phyloP scores from a whole-genome alignment of 2,113 vertebrate species.

The Euleptes europaea region DNA sequence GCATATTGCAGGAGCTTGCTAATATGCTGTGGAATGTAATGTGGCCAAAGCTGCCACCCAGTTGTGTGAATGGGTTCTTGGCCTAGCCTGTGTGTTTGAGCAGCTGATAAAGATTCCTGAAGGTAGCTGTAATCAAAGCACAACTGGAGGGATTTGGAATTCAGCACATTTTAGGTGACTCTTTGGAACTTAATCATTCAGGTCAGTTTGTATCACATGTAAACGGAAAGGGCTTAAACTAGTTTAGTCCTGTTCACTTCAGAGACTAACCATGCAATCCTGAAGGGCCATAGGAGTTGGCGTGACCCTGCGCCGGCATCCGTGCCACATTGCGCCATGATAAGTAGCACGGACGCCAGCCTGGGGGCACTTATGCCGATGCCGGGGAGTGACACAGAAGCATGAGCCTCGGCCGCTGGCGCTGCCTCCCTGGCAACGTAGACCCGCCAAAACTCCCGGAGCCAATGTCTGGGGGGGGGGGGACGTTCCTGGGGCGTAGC shows the following conservation, averaged over 20 bases:
- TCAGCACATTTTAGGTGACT: background rate
- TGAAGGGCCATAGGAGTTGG: no score
- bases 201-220: background rate
- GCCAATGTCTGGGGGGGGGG: no score
- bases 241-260: background rate
- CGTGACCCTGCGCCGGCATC: no score
- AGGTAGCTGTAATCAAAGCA: background rate
- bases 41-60: background rate
- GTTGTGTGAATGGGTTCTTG: background rate
- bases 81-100: background rate
- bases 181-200: background rate
- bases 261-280: no score
- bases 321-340: no score
- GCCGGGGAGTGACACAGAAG: no score
- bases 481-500: no score
- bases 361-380: no score
- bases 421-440: no score
- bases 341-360: no score
- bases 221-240: background rate
- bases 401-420: no score
- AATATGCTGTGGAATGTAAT: background rate
- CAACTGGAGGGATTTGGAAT: slow-evolving; percentile 1
- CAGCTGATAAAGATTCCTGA: background rate
- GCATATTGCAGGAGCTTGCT: background rate
- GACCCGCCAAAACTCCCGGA: no score